Conservation (phyloP, 2,797 vertebrate genomes). For the Aselliscus stoliczkanus region DNA sequence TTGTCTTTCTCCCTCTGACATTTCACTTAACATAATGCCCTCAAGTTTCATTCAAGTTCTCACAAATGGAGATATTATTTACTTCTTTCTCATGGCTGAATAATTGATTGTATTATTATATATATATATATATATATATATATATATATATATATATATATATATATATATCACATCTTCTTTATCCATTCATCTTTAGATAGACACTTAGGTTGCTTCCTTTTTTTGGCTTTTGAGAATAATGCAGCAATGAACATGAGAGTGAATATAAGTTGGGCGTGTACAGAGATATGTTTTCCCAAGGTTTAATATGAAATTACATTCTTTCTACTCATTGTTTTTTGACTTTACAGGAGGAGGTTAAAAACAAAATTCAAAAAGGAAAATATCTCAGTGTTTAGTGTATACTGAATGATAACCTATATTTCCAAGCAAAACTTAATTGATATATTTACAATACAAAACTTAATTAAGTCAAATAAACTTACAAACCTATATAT, state of each 20-base stretch:
- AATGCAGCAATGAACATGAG: not conserved
- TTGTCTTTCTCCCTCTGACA: not conserved
- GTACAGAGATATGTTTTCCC: not conserved
- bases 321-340: not conserved
- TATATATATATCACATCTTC: not conserved
- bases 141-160: not conserved
- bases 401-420: not conserved
- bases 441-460: no score
- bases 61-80: not conserved
- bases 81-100: not conserved
- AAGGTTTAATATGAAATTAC: not conserved
- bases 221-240: not conserved
- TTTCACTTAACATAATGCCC: not conserved
- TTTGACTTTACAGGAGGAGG: not conserved
- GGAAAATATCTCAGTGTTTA: not conserved
- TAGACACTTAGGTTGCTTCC: not conserved
- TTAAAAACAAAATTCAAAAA: not conserved
- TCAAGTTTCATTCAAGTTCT: not conserved
- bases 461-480: no score
- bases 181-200: not conserved
- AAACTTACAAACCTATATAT: not conserved
- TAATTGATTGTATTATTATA: no score
- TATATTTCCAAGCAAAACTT: not conserved
- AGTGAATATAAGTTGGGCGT: not conserved
- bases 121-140: not conserved